Base-by-base conservation (phyloP, 1,140 invertebrate genomes). In the Drosophila arizonae region DNA sequence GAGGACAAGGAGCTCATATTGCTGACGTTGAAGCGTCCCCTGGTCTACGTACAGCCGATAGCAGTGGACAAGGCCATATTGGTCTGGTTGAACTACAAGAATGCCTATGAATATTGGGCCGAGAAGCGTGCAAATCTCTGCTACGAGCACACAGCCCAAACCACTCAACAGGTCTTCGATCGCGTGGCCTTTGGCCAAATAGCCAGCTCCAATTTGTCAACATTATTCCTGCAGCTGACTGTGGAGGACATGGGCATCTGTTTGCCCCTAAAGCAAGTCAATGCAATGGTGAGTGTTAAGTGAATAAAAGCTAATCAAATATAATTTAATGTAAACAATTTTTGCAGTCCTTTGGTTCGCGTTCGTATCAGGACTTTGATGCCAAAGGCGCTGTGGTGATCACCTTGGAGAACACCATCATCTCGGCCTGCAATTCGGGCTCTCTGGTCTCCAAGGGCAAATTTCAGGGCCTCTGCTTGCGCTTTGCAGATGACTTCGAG, bases 81-180 rank as follows among this genome's bases (percentile, higher is more conserved):
- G 1, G 98, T 99, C 8, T 99, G 98, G 98, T 93, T 99, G 48
- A 99, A 99, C 92, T 99, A 99, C 90, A 99, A 99, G 92, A 99
- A 99, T 92, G 98, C 98, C 0, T 99, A 99, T 87, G 98, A 99
- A 90, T 99, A 99, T 92, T 99, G 98, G 98, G 98, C 97, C 76
- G 98, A 99, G 90, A 98, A 99, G 92, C 92, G 98, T 21, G 95
- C 96, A 0, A 97, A 95, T 89, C 92, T 98, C 2, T 98, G 97
- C 81, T 96, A 96, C 74, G 96, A 98, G 91, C 97, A 24, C 92
- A 97, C 10, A 95, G 95, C 52, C 96, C 97, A 73, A 1, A 54
- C 72, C 10, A 67, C 77, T 0, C 82, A 78, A 11, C 72, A 94
- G 87, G 93, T 94, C 5, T 94, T 95, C 76, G 94, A 96, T 82